Conservation (phyloP, 2,888 invertebrate genomes). For the Eugnorisma glareosa region DNA sequence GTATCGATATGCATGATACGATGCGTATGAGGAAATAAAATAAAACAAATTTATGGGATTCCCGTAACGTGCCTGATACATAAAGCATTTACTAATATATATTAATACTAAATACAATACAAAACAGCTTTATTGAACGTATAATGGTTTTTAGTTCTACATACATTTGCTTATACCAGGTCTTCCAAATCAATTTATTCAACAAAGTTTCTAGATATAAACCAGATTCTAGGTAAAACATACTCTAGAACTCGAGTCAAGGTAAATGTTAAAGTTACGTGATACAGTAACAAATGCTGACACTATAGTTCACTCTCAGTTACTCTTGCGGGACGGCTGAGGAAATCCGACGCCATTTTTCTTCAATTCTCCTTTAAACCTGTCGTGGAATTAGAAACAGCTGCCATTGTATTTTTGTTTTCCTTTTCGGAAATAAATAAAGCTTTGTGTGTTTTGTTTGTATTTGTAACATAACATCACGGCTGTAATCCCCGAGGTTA, state of each 20-base stretch:
- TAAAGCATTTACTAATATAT: too few relatives aligned
- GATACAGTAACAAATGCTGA: constrained; percentile 26
- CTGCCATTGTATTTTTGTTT: constrained; percentile 2
- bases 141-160: not conserved
- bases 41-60: too few relatives aligned
- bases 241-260: not conserved
- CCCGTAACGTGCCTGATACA: too few relatives aligned
- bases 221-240: not conserved
- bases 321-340: not conserved
- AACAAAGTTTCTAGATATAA: constrained; percentile 3
- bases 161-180: not conserved
- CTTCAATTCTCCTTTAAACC: constrained; percentile 8
- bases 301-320: constrained; percentile 33
- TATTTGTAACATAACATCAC: not conserved
- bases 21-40: too few relatives aligned
- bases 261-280: constrained; percentile 35
- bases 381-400: constrained; percentile 4
- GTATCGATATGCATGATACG: too few relatives aligned
- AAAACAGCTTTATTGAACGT: not conserved
- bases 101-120: not conserved
- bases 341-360: constrained; percentile 16
- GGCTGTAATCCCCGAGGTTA: not conserved
- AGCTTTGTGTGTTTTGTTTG: not conserved
- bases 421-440: not conserved
- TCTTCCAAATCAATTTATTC: constrained; percentile 9